phyloP scores from a whole-genome alignment of 2,888 invertebrate genomes.

The Gasteruption jaculator region DNA sequence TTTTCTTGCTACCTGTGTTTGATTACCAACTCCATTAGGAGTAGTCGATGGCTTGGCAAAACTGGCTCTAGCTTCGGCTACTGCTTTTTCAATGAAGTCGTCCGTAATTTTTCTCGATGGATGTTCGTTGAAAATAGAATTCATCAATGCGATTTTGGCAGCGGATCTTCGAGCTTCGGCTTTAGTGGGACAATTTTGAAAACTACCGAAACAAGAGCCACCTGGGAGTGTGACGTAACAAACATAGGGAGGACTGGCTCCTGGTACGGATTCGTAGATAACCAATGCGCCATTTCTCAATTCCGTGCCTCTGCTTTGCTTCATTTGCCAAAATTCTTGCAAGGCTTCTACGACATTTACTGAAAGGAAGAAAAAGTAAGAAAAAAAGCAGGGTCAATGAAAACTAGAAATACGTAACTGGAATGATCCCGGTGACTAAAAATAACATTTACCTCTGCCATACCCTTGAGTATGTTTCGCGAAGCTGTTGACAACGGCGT shows the following conservation, averaged over 20 bases:
- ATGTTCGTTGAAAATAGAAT: slow-evolving; percentile 94
- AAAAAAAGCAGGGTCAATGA: background rate
- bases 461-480: slow-evolving; percentile 69
- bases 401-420: background rate
- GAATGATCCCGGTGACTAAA: background rate
- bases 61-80: slow-evolving; percentile 84
- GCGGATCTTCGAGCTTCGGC: slow-evolving; percentile 91
- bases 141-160: slow-evolving; percentile 94
- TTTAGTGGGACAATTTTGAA: slow-evolving; percentile 92
- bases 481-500: slow-evolving; percentile 70
- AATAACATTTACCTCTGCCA: slow-evolving; percentile 58
- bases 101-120: slow-evolving; percentile 88
- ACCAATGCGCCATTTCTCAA: slow-evolving; percentile 85
- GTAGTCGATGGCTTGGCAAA: slow-evolving; percentile 43
- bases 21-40: slow-evolving; percentile 37
- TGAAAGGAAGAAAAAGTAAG: slow-evolving; percentile 46
- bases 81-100: slow-evolving; percentile 91
- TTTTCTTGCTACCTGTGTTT: slow-evolving; percentile 31
- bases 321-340: slow-evolving; percentile 98
- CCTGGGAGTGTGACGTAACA: slow-evolving; percentile 94
- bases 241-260: slow-evolving; percentile 86
- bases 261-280: slow-evolving; percentile 91
- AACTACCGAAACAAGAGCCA: slow-evolving; percentile 93
- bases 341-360: slow-evolving; percentile 94
- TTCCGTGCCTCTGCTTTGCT: slow-evolving; percentile 81